A percentile compares a stretch with the other conserved stretches of the same genome.
Conservation (phyloP, 1,140 invertebrate species). For the Halesus radiatus region DNA sequence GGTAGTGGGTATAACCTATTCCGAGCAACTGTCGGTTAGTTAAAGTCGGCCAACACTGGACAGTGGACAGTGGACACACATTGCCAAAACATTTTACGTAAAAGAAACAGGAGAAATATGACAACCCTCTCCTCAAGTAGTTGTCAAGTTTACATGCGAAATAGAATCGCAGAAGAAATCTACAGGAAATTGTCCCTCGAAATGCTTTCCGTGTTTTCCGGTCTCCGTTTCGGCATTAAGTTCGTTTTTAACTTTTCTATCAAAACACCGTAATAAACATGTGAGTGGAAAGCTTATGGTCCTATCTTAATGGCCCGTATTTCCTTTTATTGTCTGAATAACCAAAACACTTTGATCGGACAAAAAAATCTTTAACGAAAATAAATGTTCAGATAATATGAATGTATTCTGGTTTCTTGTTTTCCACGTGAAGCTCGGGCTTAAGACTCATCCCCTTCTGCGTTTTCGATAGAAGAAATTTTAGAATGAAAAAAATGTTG, state of each 20-base stretch:
- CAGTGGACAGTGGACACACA: too few species aligned
- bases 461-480: slow-evolving; percentile 2
- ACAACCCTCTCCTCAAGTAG: neutral
- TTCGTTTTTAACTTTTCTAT: slow-evolving; percentile 2
- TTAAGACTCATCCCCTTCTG: neutral
- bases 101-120: neutral
- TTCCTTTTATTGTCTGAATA: neutral
- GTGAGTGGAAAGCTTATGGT: neutral
- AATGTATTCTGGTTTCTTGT: neutral
- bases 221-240: neutral
- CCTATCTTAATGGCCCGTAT: neutral
- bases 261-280: slow-evolving; percentile 19
- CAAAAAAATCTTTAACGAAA: slow-evolving; percentile 4
- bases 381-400: neutral
- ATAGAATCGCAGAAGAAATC: neutral
- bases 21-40: too few species aligned
- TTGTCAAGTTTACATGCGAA: neutral
- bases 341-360: neutral
- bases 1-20: too few species aligned
- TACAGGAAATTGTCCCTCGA: slow-evolving; percentile 10
- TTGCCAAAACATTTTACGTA: too few species aligned
- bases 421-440: neutral
- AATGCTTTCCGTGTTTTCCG: slow-evolving; percentile 20
- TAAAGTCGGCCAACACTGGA: too few species aligned
- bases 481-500: slow-evolving; percentile 5